Percentiles rank a stretch among this genome's conserved stretches.
phyloP scores from a whole-genome alignment of 1,140 invertebrate genomes.

The Copidosoma floridanum region DNA sequence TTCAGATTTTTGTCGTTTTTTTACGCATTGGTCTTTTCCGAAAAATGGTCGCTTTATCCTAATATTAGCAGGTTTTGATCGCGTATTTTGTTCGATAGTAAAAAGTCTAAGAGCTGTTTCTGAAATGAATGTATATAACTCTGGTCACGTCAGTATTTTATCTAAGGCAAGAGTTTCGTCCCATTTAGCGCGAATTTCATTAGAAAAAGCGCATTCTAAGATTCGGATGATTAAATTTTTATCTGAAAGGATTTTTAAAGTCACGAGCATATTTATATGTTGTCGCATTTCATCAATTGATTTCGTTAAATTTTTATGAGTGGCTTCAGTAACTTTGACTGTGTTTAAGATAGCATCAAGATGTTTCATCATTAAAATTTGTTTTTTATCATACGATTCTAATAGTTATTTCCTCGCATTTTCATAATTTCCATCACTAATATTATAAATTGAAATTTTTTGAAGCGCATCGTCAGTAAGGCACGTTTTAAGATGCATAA shows the following conservation, averaged over 20 bases:
- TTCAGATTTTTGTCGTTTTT: no score
- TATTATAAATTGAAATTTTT: not conserved
- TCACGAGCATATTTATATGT: constrained; percentile 24
- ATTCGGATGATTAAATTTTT: constrained; percentile 26
- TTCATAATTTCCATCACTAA: not conserved
- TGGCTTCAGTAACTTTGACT: constrained; percentile 8
- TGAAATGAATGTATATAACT: not conserved
- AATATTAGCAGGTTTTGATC: not conserved
- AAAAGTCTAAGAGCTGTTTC: not conserved
- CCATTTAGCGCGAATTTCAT: constrained; percentile 18
- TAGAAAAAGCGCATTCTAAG: constrained; percentile 23
- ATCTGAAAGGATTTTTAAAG: constrained; percentile 16
- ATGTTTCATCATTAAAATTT: not conserved
- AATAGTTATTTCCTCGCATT: not conserved
- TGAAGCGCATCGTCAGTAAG: not conserved
- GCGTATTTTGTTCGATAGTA: not conserved
- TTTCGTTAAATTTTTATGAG: constrained; percentile 14
- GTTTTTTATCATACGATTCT: not conserved
- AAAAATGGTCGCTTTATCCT: no score
- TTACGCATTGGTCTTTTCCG: no score
- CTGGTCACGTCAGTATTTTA: not conserved
- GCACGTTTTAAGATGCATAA: not conserved
- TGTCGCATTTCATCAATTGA: constrained; percentile 25
- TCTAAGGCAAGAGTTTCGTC: constrained; percentile 21
- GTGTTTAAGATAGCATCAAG: constrained; percentile 23